Base-by-base conservation (phyloP, 1,140 invertebrate species). In the Phenacoccus solenopsis region DNA sequence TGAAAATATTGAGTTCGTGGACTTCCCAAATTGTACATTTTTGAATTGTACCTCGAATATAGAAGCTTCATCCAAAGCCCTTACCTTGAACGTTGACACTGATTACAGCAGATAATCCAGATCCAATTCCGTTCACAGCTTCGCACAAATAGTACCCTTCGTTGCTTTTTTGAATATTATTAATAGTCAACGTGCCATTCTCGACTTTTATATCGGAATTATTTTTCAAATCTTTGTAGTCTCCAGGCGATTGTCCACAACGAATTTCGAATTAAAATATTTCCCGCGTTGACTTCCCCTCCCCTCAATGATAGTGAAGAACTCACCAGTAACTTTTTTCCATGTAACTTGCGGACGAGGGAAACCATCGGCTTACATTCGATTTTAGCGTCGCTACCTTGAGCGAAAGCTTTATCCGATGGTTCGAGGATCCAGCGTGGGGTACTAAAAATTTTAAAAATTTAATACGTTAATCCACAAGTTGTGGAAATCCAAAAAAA, bases 361-460 rank as follows among this genome's bases (percentile, higher is more conserved):
- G 80, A 94, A 96, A 72, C 95, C 94, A 81, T 94, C 90, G 76
- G 93, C 92, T 84, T 94, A 80, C 94, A 98, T 84, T 96, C 92
- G 74, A 96, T 87, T 77, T 91, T 88, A 70, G 93, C 93, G 80
- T 93, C 90, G 74, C 90, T 91, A 68, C 91, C 91, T 81, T 96
- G 90, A 74, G 93, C 92, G 81, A 96, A 96, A 77, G 91, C 92
- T 81, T 95, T 93, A 78, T 97, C 93, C 75, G 91, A 91, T 21
- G 95, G 95, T 80, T 96, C 93, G 75, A 94, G 84, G 77, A 96
- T 94, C 94, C 95, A 98, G 78, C 93, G 89, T 72, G 95, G 94
- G 94, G 94, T 75, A 98, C 94, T 97, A 82, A 76, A 82, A 73
- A 73, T 74, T 72, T 70, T 71, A 74, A 72, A 71, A 73, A 30